Evolutionary conservation across 2,113 vertebrate species (phyloP).

Genomic region (Cranoglanis bouderius): DNA sequence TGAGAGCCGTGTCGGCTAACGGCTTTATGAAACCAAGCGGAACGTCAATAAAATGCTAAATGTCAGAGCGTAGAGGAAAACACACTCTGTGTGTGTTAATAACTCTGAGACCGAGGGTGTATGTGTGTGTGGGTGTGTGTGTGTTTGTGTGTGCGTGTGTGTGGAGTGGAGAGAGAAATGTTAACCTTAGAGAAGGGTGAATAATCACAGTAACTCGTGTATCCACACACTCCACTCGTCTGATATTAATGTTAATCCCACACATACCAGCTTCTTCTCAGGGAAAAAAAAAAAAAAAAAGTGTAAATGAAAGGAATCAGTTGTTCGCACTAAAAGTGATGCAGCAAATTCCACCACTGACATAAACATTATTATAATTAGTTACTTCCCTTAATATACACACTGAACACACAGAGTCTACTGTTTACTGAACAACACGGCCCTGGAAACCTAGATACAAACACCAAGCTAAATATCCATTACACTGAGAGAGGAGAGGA

Average conservation of each 20-base stretch:
- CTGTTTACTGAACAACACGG: not conserved
- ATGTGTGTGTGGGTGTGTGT: slow-evolving; percentile 15
- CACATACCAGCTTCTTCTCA: not conserved
- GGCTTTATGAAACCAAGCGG: slow-evolving; percentile 62
- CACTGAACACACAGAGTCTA: not conserved
- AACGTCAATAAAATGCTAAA: slow-evolving; percentile 47
- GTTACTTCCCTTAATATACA: not conserved
- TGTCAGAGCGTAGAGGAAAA: slow-evolving; percentile 26
- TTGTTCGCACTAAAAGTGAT: not conserved
- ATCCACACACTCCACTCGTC: not conserved
- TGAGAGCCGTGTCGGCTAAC: slow-evolving; percentile 65
- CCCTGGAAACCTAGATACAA: not conserved
- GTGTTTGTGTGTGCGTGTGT: not conserved
- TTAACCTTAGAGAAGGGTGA: not conserved
- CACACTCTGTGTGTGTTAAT: slow-evolving; percentile 31
- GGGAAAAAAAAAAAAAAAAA: not conserved
- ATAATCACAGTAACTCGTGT: not conserved
- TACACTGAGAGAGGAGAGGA: not conserved
- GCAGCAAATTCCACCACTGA: not conserved
- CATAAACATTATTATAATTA: not conserved
- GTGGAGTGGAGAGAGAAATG: not conserved
- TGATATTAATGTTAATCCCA: not conserved
- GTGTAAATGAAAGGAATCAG: not conserved
- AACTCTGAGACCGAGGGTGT: not conserved
- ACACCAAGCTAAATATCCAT: not conserved